Conservation (phyloP, 2,797 vertebrate genomes). For the Calcarius lapponicus region DNA sequence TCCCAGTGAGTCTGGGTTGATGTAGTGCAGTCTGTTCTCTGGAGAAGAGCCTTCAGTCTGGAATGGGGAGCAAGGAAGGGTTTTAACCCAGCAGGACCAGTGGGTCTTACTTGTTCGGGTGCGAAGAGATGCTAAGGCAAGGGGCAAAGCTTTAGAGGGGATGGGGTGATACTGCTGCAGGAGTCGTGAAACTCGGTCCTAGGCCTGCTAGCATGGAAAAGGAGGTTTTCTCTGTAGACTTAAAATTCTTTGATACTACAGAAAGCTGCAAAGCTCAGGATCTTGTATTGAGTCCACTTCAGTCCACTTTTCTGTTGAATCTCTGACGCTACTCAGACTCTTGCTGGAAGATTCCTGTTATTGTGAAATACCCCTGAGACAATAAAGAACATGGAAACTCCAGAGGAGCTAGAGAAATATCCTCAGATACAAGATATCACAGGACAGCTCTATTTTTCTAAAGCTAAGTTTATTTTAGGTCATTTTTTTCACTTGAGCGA, state of each 20-base stretch:
- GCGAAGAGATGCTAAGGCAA: not conserved
- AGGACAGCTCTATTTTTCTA: not conserved
- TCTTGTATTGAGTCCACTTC: not conserved
- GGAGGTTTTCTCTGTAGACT: not conserved
- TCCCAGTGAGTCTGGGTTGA: not conserved
- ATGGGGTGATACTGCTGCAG: not conserved
- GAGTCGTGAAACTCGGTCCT: not conserved
- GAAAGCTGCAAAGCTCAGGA: not conserved
- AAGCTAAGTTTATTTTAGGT: not conserved
- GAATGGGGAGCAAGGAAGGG: not conserved
- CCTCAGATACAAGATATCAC: not conserved
- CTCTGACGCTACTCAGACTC: not conserved
- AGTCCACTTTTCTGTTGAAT: not conserved
- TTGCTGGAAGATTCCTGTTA: not conserved
- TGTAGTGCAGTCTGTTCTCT: not conserved
- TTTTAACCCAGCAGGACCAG: not conserved
- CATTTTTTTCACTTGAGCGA: not conserved
- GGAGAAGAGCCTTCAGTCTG: not conserved
- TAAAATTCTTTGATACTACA: not conserved
- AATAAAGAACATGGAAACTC: not conserved
- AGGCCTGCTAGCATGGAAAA: not conserved
- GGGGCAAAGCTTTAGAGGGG: not conserved
- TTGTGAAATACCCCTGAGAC: not conserved
- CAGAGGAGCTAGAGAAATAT: not conserved
- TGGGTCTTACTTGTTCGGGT: no score